Evolutionary conservation across 2,797 vertebrate genomes (phyloP).

Genomic region (Poeciliopsis turneri): DNA sequence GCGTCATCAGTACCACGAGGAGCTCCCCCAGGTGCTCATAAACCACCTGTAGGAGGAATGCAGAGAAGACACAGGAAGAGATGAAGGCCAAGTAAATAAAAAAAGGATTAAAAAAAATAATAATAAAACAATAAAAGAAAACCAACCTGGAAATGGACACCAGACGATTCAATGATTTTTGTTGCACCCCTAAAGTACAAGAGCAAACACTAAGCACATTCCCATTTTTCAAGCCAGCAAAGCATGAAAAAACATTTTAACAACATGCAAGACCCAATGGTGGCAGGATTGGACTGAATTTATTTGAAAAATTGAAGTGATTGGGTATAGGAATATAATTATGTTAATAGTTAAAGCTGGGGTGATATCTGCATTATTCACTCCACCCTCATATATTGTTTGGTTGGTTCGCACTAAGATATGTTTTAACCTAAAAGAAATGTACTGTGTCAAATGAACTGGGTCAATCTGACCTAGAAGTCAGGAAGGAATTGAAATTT

Average conservation of each 20-base stretch:
- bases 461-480: too few species aligned
- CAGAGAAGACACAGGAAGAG: slow-evolving; percentile 1
- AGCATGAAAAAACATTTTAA: neutral
- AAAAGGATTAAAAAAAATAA: neutral
- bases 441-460: too few species aligned
- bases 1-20: slow-evolving; percentile 89
- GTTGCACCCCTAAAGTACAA: slow-evolving; percentile 83
- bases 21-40: slow-evolving; percentile 97
- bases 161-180: slow-evolving; percentile 95
- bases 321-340: too few species aligned
- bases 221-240: neutral
- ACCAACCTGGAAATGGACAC: slow-evolving; percentile 97
- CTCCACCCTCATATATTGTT: too few species aligned
- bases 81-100: neutral
- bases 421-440: too few species aligned
- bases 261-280: neutral
- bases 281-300: neutral
- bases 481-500: too few species aligned
- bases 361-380: too few species aligned
- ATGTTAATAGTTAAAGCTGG: too few species aligned
- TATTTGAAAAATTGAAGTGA: neutral
- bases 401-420: too few species aligned
- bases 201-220: neutral
- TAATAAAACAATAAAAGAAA: neutral
- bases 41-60: slow-evolving; percentile 81